A percentile compares a stretch with the other conserved stretches of the same genome.
Conservation (phyloP, 2,888 invertebrate species). For the Acanthoscelides obtectus region DNA sequence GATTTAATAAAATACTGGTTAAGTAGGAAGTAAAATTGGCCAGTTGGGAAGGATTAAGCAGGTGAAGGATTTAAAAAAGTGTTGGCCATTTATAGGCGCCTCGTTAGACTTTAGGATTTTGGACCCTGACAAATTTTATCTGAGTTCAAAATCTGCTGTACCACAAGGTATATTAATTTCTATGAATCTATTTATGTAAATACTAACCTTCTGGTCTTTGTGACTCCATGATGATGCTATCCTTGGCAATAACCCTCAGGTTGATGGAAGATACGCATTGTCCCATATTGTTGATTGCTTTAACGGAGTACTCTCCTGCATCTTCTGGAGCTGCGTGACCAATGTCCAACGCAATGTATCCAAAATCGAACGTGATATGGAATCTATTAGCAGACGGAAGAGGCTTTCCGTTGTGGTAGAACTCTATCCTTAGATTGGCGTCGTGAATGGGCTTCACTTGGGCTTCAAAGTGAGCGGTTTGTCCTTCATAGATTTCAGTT, state of each 20-base stretch:
- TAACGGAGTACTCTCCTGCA: conserved; percentile 90
- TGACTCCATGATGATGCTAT: conserved; percentile 82
- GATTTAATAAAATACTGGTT: background rate
- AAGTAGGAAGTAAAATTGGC: too few relatives aligned
- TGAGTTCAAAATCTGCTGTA: too few relatives aligned
- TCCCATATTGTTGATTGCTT: conserved; percentile 87
- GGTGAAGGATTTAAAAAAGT: too few relatives aligned
- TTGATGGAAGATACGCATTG: conserved; percentile 80
- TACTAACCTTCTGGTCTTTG: conserved; percentile 81
- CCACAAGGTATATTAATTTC: too few relatives aligned
- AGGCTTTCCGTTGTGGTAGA: conserved; percentile 89
- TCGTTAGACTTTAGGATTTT: too few relatives aligned
- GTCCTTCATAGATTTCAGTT: conserved; percentile 84
- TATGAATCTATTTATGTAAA: too few relatives aligned
- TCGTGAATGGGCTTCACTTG: conserved; percentile 89
- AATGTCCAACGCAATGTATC: conserved; percentile 94
- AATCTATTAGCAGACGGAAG: conserved; percentile 85
- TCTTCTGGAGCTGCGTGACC: conserved; percentile 92
- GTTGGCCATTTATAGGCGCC: too few relatives aligned
- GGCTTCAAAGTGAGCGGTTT: conserved; percentile 93
- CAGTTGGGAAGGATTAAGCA: too few relatives aligned
- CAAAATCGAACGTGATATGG: conserved; percentile 96
- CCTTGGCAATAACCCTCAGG: conserved; percentile 76
- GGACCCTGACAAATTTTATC: too few relatives aligned
- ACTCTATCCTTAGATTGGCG: conserved; percentile 83